A percentile compares a stretch with the other conserved stretches of the same genome.
phyloP scores from a whole-genome alignment of 2,888 invertebrate genomes.

The Cataglyphis altisquamis region DNA sequence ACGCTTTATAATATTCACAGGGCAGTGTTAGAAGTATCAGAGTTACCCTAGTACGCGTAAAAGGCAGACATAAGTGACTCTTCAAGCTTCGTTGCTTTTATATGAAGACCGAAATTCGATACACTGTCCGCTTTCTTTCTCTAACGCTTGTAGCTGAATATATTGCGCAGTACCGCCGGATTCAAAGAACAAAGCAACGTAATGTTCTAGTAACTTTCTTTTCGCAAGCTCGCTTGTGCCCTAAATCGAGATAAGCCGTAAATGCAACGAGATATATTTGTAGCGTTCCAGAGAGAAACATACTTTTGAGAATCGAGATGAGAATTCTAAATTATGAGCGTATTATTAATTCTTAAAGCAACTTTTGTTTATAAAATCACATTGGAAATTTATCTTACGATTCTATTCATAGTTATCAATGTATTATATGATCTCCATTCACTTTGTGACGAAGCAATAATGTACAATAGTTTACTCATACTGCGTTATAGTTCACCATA shows the following conservation, averaged over 20 bases:
- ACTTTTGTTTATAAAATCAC: conserved; percentile 15
- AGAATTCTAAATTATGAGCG: neutral
- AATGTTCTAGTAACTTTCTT: conserved; percentile 23
- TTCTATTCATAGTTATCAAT: neutral
- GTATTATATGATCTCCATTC: neutral
- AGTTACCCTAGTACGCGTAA: conserved; percentile 73
- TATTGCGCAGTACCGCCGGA: conserved; percentile 1
- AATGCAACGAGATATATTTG: conserved; percentile 32
- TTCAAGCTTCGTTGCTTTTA: conserved; percentile 67
- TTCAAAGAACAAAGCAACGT: conserved; percentile 24
- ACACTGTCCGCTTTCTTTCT: conserved; percentile 10
- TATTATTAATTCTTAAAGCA: no score
- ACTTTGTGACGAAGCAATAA: conserved; percentile 1
- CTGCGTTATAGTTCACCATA: neutral
- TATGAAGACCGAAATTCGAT: conserved; percentile 47
- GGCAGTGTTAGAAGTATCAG: conserved; percentile 81
- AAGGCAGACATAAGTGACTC: conserved; percentile 80
- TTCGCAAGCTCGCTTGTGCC: conserved; percentile 24
- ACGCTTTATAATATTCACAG: conserved; percentile 77
- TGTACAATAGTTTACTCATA: conserved; percentile 3
- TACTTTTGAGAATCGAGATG: conserved; percentile 10
- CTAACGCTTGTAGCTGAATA: conserved; percentile 13
- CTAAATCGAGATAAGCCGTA: conserved; percentile 23
- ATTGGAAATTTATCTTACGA: neutral
- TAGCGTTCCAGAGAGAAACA: neutral